Evolutionary conservation across 53 echinoderm and acorn worm genomes (phyloP), one percentile per base, ranked within the genome.

Genomic region (Zoroaster sp.): DNA sequence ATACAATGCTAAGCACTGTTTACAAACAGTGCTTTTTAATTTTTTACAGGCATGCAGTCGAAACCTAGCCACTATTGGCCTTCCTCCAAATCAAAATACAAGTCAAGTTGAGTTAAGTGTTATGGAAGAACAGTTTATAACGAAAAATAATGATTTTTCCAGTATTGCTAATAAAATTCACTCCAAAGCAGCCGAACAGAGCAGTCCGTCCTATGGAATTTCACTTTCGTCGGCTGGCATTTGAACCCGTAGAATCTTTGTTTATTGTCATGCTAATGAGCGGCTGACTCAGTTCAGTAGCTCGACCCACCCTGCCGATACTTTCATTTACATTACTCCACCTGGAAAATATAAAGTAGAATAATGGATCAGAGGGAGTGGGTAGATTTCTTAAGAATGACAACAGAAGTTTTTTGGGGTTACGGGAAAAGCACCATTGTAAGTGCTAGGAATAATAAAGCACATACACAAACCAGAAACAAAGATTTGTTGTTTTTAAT

Each of bases 231-330:
- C 40, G 68, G 34, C 31, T 82, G 30, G 7, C 35, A 43, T 82
- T 80, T 82, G 82, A 82, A 82, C 82, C 66, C 43, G 4, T 1
- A 28, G 33, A 67, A 32, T 49, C 68, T 82, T 68, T 82, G 68
- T 68, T 39, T 66, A 82, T 82, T 82, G 33, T 82, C 31, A 82
- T 82, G 82, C 40, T 82, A 82, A 82, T 59, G 45, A 54, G 40
- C 4, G 69, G 32, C 51, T 78, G 55, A 25, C 43, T 55, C 80
- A 82, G 40, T 68, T 59, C 80, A 40, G 13, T 13, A 1, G 37
- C 43, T 14, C 68, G 82, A 67, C 82, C 82, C 82, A 82, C 82
- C 82, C 82, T 41, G 82, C 68, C 43, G n/a, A 34, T 82, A 42
- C 43, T 28, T 66, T 66, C 33, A 45, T 18, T 67, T 41, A 5